Conservation (phyloP, 1,140 invertebrate species). For the Cyclargus thomasi region DNA sequence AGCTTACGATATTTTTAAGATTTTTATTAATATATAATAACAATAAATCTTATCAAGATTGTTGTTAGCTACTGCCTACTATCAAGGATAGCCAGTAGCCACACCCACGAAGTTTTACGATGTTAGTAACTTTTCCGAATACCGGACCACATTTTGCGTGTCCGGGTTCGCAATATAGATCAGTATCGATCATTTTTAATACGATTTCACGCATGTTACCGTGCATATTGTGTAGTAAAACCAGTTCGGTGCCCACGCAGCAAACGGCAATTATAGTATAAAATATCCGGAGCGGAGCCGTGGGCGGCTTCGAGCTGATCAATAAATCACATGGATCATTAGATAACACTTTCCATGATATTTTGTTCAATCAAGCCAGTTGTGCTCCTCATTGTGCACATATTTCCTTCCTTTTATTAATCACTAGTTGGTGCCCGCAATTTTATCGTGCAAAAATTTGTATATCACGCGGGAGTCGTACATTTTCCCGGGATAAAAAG, state of each 20-base stretch:
- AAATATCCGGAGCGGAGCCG: not conserved
- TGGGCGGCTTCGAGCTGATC: not conserved
- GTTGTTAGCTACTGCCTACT: not conserved
- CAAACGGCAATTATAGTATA: not conserved
- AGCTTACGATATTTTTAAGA: too few relatives aligned
- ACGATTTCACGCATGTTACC: not conserved
- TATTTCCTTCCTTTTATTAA: too few relatives aligned
- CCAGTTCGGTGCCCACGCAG: not conserved
- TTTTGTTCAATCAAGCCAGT: too few relatives aligned
- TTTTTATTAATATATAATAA: too few relatives aligned
- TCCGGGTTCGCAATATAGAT: not conserved
- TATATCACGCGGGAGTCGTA: too few relatives aligned
- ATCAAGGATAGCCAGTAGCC: not conserved
- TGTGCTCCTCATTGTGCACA: too few relatives aligned
- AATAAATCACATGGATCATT: not conserved
- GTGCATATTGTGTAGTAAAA: not conserved
- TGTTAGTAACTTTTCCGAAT: not conserved
- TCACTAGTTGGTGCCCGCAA: too few relatives aligned
- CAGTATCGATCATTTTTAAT: not conserved
- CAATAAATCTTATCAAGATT: too few relatives aligned
- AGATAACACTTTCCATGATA: not conserved
- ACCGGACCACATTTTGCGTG: not conserved
- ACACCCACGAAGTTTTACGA: not conserved
- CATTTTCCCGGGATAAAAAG: too few relatives aligned
- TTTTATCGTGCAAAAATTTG: too few relatives aligned